Conservation (phyloP, 2,113 vertebrate genomes). For the Gymnocephalus cernua region DNA sequence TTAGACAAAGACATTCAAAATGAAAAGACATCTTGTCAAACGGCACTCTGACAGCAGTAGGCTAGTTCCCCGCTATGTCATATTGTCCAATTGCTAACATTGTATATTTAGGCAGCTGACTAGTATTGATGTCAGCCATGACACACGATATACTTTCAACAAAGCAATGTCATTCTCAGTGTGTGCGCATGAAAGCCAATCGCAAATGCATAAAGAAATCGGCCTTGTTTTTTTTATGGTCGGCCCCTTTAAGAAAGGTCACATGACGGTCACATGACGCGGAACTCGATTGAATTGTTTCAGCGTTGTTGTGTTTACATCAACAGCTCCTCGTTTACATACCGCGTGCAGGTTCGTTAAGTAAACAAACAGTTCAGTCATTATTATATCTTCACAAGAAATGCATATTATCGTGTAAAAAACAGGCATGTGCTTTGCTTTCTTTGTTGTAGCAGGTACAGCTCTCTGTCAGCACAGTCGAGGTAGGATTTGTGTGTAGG, state of each 20-base stretch:
- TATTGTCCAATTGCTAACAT: too few species aligned
- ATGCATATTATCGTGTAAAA: not conserved
- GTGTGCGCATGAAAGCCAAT: too few species aligned
- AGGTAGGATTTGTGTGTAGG: constrained; percentile 25
- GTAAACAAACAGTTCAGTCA: constrained; percentile 21
- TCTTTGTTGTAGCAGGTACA: constrained; percentile 4
- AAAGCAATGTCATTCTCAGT: too few species aligned
- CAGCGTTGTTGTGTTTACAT: constrained; percentile 73
- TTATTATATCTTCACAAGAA: not conserved
- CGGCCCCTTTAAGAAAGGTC: constrained; percentile 71
- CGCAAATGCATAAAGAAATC: too few species aligned
- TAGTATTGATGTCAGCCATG: too few species aligned
- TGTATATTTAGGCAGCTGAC: too few species aligned
- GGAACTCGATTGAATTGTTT: constrained; percentile 52
- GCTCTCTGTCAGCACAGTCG: constrained; percentile 1
- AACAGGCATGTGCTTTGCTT: not conserved
- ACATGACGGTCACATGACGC: constrained; percentile 68
- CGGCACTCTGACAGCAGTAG: too few species aligned
- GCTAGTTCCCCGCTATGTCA: too few species aligned
- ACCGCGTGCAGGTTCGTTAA: constrained; percentile 16
- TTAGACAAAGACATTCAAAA: too few species aligned
- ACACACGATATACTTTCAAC: too few species aligned
- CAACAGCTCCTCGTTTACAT: constrained; percentile 41
- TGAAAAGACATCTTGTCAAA: too few species aligned
- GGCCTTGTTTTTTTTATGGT: too few species aligned